Evolutionary conservation across 1,140 invertebrate species (phyloP), one percentile per base, ranked within the genome.

Genomic region (Scaptomyza graminum): DNA sequence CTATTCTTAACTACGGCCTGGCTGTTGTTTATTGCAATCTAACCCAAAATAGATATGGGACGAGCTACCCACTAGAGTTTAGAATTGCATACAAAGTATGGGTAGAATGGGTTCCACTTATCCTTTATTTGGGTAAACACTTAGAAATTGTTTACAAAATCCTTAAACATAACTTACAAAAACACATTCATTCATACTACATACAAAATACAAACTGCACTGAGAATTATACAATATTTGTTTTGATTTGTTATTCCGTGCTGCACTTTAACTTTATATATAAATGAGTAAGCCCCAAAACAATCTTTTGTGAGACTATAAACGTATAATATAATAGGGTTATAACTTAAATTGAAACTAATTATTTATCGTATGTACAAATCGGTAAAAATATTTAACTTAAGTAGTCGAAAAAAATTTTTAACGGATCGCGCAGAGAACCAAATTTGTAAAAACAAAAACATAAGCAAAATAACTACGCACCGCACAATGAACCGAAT

Each of bases 281-380:
- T 47, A 22, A 22, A 22, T 22, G 43, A 55, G 52, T 37, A 77
- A 74, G 69, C 65, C 74, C 74, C 52, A 67, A 67, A 77, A 84
- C 77, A 84, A 84, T 81, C 77, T 77, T 81, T 77, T 87, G 81
- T 85, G 81, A 84, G 80, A 84, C 81, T 84, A 81, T 80, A 69
- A 80, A 74, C 57, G 6, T 70, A 63, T 83, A 31, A 31, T 31
- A 7, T 6, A 6, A 34, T 74, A 80, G 78, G 60, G 74, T 64
- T 80, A 66, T 57, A 66, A 62, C 47, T 81, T 71, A 59, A 85
- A 68, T n/a, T 11, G 56, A 79, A 81, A 81, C 61, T 84, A 77
- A 76, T 60, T 70, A 76, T 60, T 70, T 74, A 84, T 84, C 82
- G 69, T 63, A 52, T 81, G 74, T 81, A 87, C 64, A 85, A 77